Evolutionary conservation across 2,888 invertebrate genomes (phyloP).

Genomic region (Netelia inedita): DNA sequence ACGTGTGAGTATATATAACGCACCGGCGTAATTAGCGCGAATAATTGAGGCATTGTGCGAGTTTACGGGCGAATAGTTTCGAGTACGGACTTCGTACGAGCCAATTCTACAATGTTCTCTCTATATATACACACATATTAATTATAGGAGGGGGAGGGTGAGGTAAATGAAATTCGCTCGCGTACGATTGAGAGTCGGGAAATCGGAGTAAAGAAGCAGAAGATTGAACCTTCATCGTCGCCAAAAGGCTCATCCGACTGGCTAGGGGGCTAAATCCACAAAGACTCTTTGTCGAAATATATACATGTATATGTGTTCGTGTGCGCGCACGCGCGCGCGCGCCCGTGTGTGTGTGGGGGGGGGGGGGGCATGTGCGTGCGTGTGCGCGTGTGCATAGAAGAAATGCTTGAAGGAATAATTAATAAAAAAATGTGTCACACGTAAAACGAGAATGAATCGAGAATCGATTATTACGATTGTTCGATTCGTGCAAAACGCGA

Average conservation of each 20-base stretch:
- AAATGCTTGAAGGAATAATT: too few species aligned
- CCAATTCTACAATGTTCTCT: neutral
- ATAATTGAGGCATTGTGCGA: constrained; percentile 76
- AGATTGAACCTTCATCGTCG: neutral
- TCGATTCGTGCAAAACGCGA: too few species aligned
- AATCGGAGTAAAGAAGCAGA: neutral
- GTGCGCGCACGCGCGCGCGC: too few species aligned
- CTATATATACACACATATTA: constrained; percentile 1
- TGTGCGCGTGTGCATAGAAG: too few species aligned
- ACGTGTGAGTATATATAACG: neutral
- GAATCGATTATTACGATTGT: too few species aligned
- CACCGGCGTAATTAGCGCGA: constrained; percentile 72
- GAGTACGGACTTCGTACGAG: neutral
- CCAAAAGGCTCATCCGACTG: neutral
- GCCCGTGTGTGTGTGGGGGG: too few species aligned
- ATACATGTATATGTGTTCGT: too few species aligned
- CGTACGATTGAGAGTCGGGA: neutral
- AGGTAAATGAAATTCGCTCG: constrained; percentile 4
- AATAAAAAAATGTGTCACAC: too few species aligned
- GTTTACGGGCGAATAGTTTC: constrained; percentile 22
- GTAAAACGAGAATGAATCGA: too few species aligned
- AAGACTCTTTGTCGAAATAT: constrained; percentile 10
- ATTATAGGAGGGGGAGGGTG: neutral
- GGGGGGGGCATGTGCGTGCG: too few species aligned
- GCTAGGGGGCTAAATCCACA: neutral